Percentiles rank a stretch among this genome's conserved stretches.
These are phyloP conservation scores for Virgularia gustaviana DNA, from an alignment of 92 coral and sea anemone species.

Conservation along the genomic window DNA sequence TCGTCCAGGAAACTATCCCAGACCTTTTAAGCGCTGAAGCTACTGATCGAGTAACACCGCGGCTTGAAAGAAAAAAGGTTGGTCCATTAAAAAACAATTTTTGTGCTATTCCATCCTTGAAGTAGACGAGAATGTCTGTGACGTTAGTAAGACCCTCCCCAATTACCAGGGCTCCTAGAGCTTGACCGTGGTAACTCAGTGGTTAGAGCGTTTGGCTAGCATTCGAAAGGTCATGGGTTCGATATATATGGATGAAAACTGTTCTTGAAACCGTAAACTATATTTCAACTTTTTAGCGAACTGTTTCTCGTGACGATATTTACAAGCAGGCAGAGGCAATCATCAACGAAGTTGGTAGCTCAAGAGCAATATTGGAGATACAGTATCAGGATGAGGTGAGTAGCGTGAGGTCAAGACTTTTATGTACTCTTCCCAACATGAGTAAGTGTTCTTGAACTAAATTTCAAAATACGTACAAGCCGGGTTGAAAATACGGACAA, in stretches of 20 bases:
- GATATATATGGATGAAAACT: no score
- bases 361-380: constrained; percentile 90
- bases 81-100: neutral
- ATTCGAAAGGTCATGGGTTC: no score
- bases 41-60: constrained; percentile 96
- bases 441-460: neutral
- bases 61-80: constrained; percentile 96
- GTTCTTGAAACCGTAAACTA: no score
- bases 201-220: no score
- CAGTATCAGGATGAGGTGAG: constrained; percentile 93
- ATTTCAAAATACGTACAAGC: neutral
- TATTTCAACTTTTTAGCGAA: constrained; percentile 70
- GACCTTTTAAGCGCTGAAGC: constrained; percentile 91
- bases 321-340: constrained; percentile 88
- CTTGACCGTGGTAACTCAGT: no score
- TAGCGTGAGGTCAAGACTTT: neutral
- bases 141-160: no score
- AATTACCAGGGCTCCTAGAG: no score
- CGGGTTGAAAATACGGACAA: no score
- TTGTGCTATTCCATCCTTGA: no score
- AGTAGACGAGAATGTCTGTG: no score
- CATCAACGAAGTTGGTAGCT: constrained; percentile 88
- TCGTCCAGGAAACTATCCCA: constrained; percentile 79
- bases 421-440: neutral
- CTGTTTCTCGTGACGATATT: constrained; percentile 79